phyloP scores from a whole-genome alignment of 2,888 invertebrate species.

The Microctonus aethiopoides region DNA sequence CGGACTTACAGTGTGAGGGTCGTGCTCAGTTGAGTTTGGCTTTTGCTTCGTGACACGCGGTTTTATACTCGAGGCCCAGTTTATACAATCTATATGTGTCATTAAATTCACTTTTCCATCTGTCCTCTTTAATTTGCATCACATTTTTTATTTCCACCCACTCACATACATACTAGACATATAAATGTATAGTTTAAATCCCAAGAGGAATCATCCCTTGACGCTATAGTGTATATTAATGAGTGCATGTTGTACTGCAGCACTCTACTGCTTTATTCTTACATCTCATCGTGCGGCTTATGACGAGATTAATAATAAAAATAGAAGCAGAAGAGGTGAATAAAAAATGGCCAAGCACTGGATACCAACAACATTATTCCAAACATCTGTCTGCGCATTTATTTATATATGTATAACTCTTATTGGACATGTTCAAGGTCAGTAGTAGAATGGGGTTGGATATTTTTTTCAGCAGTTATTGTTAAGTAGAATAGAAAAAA shows the following conservation, averaged over 20 bases:
- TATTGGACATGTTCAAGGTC: constrained; percentile 43
- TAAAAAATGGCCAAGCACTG: constrained; percentile 4
- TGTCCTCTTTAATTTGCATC: no score
- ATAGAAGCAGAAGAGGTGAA: background rate
- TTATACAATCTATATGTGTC: background rate
- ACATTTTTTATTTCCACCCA: no score
- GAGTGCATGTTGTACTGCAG: background rate
- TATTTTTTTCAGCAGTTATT: background rate
- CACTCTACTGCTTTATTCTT: background rate
- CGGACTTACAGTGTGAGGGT: constrained; percentile 26
- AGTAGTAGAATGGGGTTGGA: constrained; percentile 21
- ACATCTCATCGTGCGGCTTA: background rate
- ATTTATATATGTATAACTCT: constrained; percentile 16
- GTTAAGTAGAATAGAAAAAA: background rate
- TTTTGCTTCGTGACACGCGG: constrained; percentile 23
- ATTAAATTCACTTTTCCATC: background rate
- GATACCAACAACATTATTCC: background rate
- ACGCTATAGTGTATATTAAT: background rate
- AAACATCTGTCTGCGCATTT: constrained; percentile 2
- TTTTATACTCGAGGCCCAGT: background rate
- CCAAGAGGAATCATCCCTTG: background rate
- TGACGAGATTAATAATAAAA: background rate
- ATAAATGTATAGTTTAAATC: no score
- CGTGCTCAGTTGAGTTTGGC: constrained; percentile 32
- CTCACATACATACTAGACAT: no score